Evolutionary conservation across 1,140 invertebrate genomes (phyloP).

Genomic region (Rhagoletis zephyria): DNA sequence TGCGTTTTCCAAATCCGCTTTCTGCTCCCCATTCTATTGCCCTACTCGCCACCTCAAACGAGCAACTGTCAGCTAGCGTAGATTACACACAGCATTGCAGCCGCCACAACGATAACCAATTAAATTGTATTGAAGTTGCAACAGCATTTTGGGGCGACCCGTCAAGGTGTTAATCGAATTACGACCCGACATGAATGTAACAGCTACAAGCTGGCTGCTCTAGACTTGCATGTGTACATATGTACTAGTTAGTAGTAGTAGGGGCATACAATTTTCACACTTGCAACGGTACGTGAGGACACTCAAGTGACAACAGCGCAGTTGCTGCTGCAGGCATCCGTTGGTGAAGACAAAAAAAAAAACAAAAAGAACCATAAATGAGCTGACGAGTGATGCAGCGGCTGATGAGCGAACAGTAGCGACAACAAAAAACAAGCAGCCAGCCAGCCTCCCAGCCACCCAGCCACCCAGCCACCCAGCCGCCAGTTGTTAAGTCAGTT

Average conservation of each 20-base stretch:
- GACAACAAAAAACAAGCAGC: not conserved
- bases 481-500: not conserved
- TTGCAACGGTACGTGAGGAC: not conserved
- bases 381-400: conserved; percentile 20
- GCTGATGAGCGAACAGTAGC: conserved; percentile 15
- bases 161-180: conserved; percentile 50
- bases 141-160: conserved; percentile 46
- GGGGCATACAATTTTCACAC: conserved; percentile 7
- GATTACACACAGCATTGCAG: not conserved
- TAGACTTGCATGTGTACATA: not conserved
- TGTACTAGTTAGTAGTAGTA: not conserved
- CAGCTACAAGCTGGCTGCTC: not conserved
- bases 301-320: not conserved
- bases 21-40: too few species aligned
- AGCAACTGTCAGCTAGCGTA: not conserved
- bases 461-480: not conserved
- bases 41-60: not conserved
- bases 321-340: not conserved
- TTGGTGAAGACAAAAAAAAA: not conserved
- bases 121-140: conserved; percentile 51
- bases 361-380: not conserved
- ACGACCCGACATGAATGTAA: conserved; percentile 42
- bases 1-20: too few species aligned
- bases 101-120: conserved; percentile 43
- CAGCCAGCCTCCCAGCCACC: not conserved